Evolutionary conservation across 2,888 invertebrate species (phyloP), one percentile per base, ranked within the genome.

Genomic region (Drosophila nr. perissopoda): DNA sequence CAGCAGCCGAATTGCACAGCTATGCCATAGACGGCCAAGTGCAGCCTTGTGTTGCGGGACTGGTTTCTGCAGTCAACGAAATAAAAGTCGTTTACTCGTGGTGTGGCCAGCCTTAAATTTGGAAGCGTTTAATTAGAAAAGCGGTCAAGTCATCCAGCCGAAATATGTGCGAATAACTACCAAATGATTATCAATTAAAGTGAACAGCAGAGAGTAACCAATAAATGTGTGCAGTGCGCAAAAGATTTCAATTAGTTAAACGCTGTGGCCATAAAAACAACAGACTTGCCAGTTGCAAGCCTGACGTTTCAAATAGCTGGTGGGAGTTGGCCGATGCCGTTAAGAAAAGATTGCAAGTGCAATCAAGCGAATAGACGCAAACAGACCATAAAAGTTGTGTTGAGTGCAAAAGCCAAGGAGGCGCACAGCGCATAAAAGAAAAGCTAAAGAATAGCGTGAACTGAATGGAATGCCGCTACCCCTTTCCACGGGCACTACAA

Each of bases 311-410:
- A 33, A 18, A 36, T 52, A 48, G 40, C 8, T 48, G 38, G 52
- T 27, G 29, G 60, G 66, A 42, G 36, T 29, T 16, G 40, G 52
- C 52, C 10, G 33, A 13, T 11, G 54, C 78, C 81, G 82, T 87
- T 81, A 82, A 83, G 85, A 81, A 89, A 89, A 89, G 82, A 90
- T 89, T 90, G 87, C 91, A 79, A 84, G 83, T 83, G 89, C 89
- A 90, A 87, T 87, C 89, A 89, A 89, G 86, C 78, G 89, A 65
- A 84, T 86, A 80, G 87, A 90, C 89, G 89, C 89, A 87, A 87
- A 82, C 83, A 89, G 86, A 90, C 90, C 88, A 88, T 88, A 88
- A 88, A 88, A 86, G 79, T 76, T 88, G 76, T 88, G 84, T 78
- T 83, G 86, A 86, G 83, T 83, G 81, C 81, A 88, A 88, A 86